These are phyloP conservation scores for Toxotes lorentzi DNA, from an alignment of 2,797 vertebrate genomes.

Conservation along the genomic window DNA sequence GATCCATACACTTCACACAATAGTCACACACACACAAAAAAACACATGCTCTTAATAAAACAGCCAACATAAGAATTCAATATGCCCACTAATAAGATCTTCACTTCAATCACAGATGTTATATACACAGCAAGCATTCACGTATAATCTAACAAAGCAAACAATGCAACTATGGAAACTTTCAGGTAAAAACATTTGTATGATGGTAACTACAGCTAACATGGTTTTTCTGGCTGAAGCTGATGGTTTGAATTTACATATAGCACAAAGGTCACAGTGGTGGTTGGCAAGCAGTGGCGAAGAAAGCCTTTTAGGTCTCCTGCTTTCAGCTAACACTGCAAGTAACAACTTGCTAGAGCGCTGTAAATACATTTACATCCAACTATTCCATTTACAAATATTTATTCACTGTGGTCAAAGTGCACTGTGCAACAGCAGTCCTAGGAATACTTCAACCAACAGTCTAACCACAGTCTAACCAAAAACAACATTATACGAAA, in stretches of 20 bases:
- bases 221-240: background rate
- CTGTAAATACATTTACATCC: background rate
- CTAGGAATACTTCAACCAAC: background rate
- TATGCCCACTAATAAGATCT: background rate
- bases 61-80: background rate
- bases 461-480: background rate
- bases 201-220: background rate
- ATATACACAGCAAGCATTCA: too few species aligned
- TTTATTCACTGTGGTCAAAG: constrained; percentile 7
- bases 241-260: constrained; percentile 24
- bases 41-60: background rate
- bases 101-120: background rate
- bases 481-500: background rate
- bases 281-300: background rate
- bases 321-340: constrained; percentile 13
- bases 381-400: background rate
- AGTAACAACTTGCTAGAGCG: background rate
- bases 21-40: background rate
- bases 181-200: background rate
- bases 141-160: background rate
- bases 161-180: background rate
- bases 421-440: background rate
- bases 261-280: constrained; percentile 26
- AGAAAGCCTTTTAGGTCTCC: constrained; percentile 26
- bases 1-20: background rate